Base-by-base conservation (phyloP, 2,113 vertebrate genomes). In the Peromyscus californicus region DNA sequence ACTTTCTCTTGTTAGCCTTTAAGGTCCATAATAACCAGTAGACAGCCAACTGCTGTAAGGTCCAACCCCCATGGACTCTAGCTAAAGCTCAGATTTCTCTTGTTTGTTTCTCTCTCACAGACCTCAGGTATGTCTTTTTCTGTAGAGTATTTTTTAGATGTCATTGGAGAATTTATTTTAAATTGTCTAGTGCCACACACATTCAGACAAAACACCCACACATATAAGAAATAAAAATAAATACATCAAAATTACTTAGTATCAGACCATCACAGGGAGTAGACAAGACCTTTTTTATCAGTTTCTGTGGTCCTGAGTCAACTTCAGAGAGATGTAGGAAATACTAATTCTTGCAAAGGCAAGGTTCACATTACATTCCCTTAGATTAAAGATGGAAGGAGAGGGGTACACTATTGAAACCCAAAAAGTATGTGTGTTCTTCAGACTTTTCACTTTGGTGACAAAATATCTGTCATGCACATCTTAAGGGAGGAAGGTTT, bases 1-100 rank as follows among this genome's bases (percentile, higher is more conserved):
- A 29, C 90, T 74, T 93, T 93, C 84, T 86, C 91, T 95, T 92
- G 42, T 74, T 95, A 92, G 76, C 59, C 94, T 91, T 89, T 45
- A 57, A 93, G 57, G 48, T 65, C n/a, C 42, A 39, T 36, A 82
- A 59, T 86, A 57, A 89, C 48, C 59, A 94, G n/a, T 95, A 90
- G 61, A 36, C 42, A 78, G 59, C 1, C 17, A 39, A 48, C 42
- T 51, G 19, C 79, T 79, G 3, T n/a, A n/a, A 51, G 42, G n/a
- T 67, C 45, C 48, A 86, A 36, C 8, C 80, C 84, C 85, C 19
- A 89, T 86, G 69, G 90, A 65, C 54, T 79, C 33, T 45, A 33
- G 92, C 72, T 74, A 42, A 90, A 45, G 84, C 84, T 95, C 92
- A 82, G n/a, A 90, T 8, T 92, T 95, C 75, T 26, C 39, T 92